Base-by-base conservation (phyloP, 2,797 vertebrate genomes). In the Diceros bicornis region DNA sequence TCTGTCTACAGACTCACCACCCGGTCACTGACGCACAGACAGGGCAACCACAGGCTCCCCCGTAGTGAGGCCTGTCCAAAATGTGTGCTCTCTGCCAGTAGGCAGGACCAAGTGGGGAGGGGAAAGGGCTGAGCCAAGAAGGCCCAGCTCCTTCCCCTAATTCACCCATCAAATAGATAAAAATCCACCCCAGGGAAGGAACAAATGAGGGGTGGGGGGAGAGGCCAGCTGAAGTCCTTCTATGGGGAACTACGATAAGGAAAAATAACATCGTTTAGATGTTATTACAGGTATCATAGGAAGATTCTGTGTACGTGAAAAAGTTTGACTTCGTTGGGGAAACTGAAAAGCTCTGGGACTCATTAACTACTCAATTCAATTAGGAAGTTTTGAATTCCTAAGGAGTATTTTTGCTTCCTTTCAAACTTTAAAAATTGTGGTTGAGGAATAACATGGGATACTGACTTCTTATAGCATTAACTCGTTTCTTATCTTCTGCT, bases 321-420 rank as follows among this genome's bases (percentile, higher is more conserved):
- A 66, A 44, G 8, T 78, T 68, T 83, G 47, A 55, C 18, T 77
- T 87, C 57, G 47, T 10, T 32, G 9, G 41, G 21, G 66, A 50
- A 68, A 78, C 18, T 7, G 10, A 59, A 92, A 29, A 69, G 27
- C 59, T 37, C 74, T 32, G 52, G 52, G 16, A 57, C 14, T 82
- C 2, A 47, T 17, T 8, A 44, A 72, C n/a, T 34, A 2, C 34
- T 93, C 23, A 18, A 3, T 83, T 50, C 27, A 37, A 0, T 17
- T 25, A 69, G 34, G 84, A 72, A 59, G 37, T 68, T 83, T 52
- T 66, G 29, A 69, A 71, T 87, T 89, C 27, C 82, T 61, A 61
- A 86, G 68, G 52, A 47, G 7, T 50, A 32, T 41, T 92, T 90
- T 94, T 27, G 52, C 37, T 88, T 83, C 77, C 62, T 79, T 88